Evolutionary conservation across 2,888 invertebrate species (phyloP), one percentile per base, ranked within the genome.

Genomic region (Pseudeuparius sepicola): DNA sequence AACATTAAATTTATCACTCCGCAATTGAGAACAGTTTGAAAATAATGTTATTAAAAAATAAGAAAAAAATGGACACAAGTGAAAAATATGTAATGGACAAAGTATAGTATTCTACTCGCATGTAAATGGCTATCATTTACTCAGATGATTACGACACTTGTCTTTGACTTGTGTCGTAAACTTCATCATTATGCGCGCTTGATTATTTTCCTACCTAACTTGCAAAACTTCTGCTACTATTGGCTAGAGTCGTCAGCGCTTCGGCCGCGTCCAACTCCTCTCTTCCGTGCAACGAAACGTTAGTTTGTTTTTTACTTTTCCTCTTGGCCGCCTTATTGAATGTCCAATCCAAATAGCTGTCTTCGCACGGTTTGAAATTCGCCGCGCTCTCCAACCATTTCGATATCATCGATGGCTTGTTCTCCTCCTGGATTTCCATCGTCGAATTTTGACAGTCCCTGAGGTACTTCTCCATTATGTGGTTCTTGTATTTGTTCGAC

Each of bases 351-450:
- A 78, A 70, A 51, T 78, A 80, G 51, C 77, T 80, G 36, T 71
- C 73, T 52, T 79, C 77, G 45, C 75, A 73, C 1, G 81, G 82
- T 43, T 74, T 74, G 55, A 81, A 83, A 43, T 77, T 71, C 1
- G 74, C 80, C 0, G 82, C 78, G 51, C 81, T 82, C 53, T 80
- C 78, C 29, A 81, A 57, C 83, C 83, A 83, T 54, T 80, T 81
- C 25, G 76, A 74, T 9, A 82, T 65, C 52, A 79, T 70, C 23
- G 77, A 66, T 2, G 75, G 75, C 34, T 57, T 59, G 7, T 46
- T 52, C 6, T 46, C 41, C 30, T 51, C 54, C 13, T 44, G 42
- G 30, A 45, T 38, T 18, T 51, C 46, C 7, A 28, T 25, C 14
- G 23, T 42, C 32, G 49, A 42, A 27, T 26, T 37, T 32, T 59